phyloP scores from a whole-genome alignment of 2,797 vertebrate genomes.

The Danio jaintianensis region DNA sequence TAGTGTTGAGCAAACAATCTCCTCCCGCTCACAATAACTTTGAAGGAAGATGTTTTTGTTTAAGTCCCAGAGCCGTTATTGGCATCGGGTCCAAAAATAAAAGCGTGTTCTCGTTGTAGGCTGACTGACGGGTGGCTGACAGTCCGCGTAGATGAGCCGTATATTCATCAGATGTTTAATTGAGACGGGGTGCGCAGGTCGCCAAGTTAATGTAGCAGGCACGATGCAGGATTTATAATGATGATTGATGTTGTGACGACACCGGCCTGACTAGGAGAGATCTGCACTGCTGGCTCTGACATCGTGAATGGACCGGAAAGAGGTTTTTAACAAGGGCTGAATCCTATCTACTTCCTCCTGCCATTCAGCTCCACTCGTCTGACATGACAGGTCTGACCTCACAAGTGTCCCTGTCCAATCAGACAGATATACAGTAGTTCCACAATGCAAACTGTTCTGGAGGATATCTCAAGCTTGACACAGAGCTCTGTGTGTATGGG shows the following conservation, averaged over 20 bases:
- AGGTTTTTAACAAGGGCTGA: slow-evolving; percentile 41
- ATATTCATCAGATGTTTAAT: slow-evolving; percentile 76
- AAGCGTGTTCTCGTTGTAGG: slow-evolving; percentile 66
- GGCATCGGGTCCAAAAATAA: slow-evolving; percentile 81
- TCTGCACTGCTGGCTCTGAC: slow-evolving; percentile 24
- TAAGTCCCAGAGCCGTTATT: slow-evolving; percentile 79
- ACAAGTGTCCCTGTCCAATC: background rate
- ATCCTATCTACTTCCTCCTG: slow-evolving; percentile 49
- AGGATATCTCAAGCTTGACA: background rate
- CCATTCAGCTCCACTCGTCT: slow-evolving; percentile 30
- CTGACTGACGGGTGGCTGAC: slow-evolving; percentile 75
- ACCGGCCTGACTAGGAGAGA: slow-evolving; percentile 47
- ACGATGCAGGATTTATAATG: slow-evolving; percentile 70
- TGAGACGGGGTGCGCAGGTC: slow-evolving; percentile 74
- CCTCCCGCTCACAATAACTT: slow-evolving; percentile 56
- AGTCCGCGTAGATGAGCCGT: slow-evolving; percentile 71
- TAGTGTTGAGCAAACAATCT: slow-evolving; percentile 74
- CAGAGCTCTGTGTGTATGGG: background rate
- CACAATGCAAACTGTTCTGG: background rate
- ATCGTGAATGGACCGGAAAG: slow-evolving; percentile 21
- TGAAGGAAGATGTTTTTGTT: slow-evolving; percentile 66
- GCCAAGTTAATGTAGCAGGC: slow-evolving; percentile 72
- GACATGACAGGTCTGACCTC: slow-evolving; percentile 40
- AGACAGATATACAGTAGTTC: background rate
- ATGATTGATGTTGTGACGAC: slow-evolving; percentile 74